Evolutionary conservation across 2,113 vertebrate genomes (phyloP).

Genomic region (Rhea pennata): DNA sequence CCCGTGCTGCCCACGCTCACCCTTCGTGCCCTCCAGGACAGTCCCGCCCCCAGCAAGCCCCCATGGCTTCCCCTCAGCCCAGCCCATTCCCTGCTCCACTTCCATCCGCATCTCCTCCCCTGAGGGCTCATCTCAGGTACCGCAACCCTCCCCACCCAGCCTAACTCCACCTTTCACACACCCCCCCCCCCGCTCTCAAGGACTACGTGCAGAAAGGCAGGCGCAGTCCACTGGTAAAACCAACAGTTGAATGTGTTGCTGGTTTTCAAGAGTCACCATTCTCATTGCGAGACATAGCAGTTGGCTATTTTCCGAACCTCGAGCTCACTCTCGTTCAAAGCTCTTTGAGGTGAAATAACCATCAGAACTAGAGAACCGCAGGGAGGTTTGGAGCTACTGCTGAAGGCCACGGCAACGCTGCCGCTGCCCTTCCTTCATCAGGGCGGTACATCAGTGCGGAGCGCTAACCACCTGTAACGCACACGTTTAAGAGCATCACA

Average conservation of each 20-base stretch:
- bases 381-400: neutral
- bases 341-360: neutral
- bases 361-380: neutral
- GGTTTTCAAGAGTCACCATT: neutral
- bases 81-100: neutral
- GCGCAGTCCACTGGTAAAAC: neutral
- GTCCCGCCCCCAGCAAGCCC: neutral
- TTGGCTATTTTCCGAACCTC: neutral
- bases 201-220: neutral
- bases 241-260: neutral
- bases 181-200: neutral
- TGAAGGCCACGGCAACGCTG: neutral
- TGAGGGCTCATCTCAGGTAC: neutral
- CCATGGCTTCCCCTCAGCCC: neutral
- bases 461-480: neutral
- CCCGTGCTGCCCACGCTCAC: no score
- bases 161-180: neutral
- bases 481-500: neutral
- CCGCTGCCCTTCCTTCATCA: neutral
- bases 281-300: neutral
- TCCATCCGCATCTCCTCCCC: neutral
- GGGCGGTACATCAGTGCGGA: neutral
- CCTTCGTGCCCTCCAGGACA: neutral
- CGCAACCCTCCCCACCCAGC: neutral
- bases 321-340: rapidly evolving